Evolutionary conservation across 2,113 vertebrate genomes (phyloP).

Genomic region (Saccopteryx bilineata): DNA sequence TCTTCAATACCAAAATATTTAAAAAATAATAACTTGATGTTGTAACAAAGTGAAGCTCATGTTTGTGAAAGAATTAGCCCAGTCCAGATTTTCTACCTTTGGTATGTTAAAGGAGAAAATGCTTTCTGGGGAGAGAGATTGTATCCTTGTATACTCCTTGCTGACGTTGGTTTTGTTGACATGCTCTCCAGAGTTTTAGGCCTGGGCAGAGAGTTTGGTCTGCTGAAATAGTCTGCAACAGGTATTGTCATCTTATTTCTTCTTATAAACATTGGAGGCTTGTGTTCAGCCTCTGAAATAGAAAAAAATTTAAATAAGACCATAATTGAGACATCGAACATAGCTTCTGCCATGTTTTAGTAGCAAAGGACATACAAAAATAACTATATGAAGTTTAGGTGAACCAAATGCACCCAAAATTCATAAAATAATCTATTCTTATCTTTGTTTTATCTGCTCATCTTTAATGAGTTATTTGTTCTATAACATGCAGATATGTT

Average conservation of each 20-base stretch:
- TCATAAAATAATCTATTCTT: slow-evolving; percentile 18
- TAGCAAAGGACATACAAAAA: not conserved
- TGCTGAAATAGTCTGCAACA: slow-evolving; percentile 52
- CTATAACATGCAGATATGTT: not conserved
- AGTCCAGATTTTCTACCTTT: slow-evolving; percentile 30
- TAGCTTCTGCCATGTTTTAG: slow-evolving; percentile 14
- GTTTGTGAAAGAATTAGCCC: not conserved
- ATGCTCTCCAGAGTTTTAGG: not conserved
- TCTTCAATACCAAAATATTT: not conserved
- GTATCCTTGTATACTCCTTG: slow-evolving; percentile 36
- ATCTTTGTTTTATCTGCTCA: not conserved
- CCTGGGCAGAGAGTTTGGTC: slow-evolving; percentile 16
- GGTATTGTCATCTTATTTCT: slow-evolving; percentile 47
- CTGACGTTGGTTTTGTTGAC: not conserved
- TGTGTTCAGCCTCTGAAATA: slow-evolving; percentile 79
- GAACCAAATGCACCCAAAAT: slow-evolving; percentile 21
- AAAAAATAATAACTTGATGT: not conserved
- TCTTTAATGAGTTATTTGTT: slow-evolving; percentile 41
- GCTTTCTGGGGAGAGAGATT: not conserved
- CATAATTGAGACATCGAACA: not conserved
- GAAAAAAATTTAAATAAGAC: slow-evolving; percentile 51
- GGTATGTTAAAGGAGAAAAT: slow-evolving; percentile 25
- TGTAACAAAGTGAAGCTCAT: not conserved
- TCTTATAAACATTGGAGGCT: slow-evolving; percentile 60
- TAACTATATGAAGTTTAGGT: not conserved